These are phyloP conservation scores for Drosophila engyochracea DNA, from an alignment of 2,888 invertebrate species.

Conservation along the genomic window DNA sequence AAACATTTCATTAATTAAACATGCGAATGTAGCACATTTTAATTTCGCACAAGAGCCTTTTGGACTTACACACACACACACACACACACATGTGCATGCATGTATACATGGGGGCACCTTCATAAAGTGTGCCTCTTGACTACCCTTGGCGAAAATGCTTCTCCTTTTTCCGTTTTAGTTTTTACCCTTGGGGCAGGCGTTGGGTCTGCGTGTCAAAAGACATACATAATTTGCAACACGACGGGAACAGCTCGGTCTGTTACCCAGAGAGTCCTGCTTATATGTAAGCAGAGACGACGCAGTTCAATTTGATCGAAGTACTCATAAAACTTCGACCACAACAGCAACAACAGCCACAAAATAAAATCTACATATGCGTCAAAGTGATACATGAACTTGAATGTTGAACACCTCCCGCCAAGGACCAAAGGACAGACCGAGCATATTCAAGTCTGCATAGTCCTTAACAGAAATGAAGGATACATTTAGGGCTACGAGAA, in stretches of 20 bases:
- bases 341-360: not conserved
- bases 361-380: slow-evolving; percentile 57
- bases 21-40: slow-evolving; percentile 80
- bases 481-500: slow-evolving; percentile 34
- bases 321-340: slow-evolving; percentile 56
- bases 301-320: slow-evolving; percentile 63
- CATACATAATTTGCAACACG: slow-evolving; percentile 75
- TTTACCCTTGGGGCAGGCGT: slow-evolving; percentile 42
- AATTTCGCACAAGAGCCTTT: slow-evolving; percentile 67
- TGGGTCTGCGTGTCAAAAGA: slow-evolving; percentile 74
- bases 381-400: slow-evolving; percentile 70
- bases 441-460: slow-evolving; percentile 19
- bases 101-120: slow-evolving; percentile 33
- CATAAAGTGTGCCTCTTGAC: slow-evolving; percentile 65
- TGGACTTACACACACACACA: slow-evolving; percentile 9
- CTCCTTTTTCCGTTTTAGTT: slow-evolving; percentile 3
- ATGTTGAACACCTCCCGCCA: slow-evolving; percentile 50
- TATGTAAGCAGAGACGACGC: not conserved
- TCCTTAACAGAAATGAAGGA: slow-evolving; percentile 7
- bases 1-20: slow-evolving; percentile 82
- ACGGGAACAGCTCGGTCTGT: slow-evolving; percentile 23
- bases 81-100: slow-evolving; percentile 1
- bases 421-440: slow-evolving; percentile 19
- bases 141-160: slow-evolving; percentile 51
- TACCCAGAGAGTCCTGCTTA: not conserved